Conservation (phyloP, 2,888 invertebrate genomes). For the Synanthedon formicaeformis region DNA sequence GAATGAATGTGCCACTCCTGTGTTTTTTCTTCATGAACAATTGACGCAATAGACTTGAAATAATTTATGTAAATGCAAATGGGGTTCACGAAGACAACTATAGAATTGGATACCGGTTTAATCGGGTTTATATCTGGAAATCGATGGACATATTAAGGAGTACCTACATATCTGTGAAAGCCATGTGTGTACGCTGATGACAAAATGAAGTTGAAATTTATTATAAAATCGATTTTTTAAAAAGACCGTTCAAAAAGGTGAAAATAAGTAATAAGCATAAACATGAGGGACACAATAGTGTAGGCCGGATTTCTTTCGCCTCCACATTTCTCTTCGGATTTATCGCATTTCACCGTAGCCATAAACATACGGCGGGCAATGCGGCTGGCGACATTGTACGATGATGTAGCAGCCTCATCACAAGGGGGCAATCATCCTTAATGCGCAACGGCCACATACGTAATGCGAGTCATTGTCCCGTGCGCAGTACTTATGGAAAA, state of each 20-base stretch:
- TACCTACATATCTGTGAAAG: background rate
- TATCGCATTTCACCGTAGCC: conserved; percentile 61
- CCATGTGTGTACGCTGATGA: background rate
- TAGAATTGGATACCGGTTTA: background rate
- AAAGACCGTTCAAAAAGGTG: conserved; percentile 48
- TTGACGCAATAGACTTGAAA: background rate
- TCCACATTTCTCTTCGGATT: conserved; percentile 57
- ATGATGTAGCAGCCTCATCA: conserved; percentile 68
- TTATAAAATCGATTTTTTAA: conserved; percentile 41
- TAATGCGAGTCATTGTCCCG: conserved; percentile 71
- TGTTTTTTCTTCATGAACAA: background rate
- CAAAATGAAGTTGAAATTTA: conserved; percentile 22
- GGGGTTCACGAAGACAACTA: background rate
- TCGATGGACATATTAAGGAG: background rate
- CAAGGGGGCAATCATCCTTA: conserved; percentile 70
- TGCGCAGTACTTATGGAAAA: conserved; percentile 70
- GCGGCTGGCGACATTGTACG: conserved; percentile 63
- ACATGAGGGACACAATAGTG: conserved; percentile 55
- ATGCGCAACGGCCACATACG: conserved; percentile 68
- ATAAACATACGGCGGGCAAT: conserved; percentile 54
- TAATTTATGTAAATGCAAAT: too few relatives aligned
- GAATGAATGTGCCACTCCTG: background rate
- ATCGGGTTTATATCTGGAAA: background rate
- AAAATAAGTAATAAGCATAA: conserved; percentile 66
- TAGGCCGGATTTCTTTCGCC: conserved; percentile 61